Evolutionary conservation across 2,888 invertebrate species (phyloP).

Genomic region (Andrena dorsata): DNA sequence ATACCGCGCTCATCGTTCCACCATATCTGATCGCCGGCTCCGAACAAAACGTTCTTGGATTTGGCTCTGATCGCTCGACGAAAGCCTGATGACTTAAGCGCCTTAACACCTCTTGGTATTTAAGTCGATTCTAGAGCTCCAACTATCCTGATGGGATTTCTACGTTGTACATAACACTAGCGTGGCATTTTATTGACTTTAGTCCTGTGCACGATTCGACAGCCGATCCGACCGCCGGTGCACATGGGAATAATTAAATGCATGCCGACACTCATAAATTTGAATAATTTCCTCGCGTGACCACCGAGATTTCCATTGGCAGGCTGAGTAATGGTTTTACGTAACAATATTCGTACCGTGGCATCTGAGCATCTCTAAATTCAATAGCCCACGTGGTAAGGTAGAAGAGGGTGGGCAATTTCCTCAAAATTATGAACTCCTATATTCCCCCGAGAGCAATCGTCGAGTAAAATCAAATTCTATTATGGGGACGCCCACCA

Average conservation of each 20-base stretch:
- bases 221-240: background rate
- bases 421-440: background rate
- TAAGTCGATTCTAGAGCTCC: conserved; percentile 57
- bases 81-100: conserved; percentile 67
- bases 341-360: too few relatives aligned
- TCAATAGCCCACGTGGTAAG: too few relatives aligned
- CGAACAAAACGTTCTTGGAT: conserved; percentile 76
- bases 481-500: conserved; percentile 15
- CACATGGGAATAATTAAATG: background rate
- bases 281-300: conserved; percentile 8
- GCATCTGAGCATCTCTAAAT: too few relatives aligned
- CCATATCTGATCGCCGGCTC: conserved; percentile 78
- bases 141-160: conserved; percentile 34
- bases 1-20: conserved; percentile 81
- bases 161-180: background rate
- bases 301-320: too few relatives aligned
- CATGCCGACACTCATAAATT: background rate
- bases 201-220: background rate
- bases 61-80: conserved; percentile 67
- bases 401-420: too few relatives aligned
- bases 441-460: background rate
- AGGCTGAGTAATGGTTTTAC: too few relatives aligned
- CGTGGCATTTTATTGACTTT: conserved; percentile 3
- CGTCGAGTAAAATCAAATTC: conserved; percentile 4
- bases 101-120: conserved; percentile 70